These are phyloP conservation scores for Clistopyga incitator DNA, from an alignment of 2,888 invertebrate species.

Conservation along the genomic window DNA sequence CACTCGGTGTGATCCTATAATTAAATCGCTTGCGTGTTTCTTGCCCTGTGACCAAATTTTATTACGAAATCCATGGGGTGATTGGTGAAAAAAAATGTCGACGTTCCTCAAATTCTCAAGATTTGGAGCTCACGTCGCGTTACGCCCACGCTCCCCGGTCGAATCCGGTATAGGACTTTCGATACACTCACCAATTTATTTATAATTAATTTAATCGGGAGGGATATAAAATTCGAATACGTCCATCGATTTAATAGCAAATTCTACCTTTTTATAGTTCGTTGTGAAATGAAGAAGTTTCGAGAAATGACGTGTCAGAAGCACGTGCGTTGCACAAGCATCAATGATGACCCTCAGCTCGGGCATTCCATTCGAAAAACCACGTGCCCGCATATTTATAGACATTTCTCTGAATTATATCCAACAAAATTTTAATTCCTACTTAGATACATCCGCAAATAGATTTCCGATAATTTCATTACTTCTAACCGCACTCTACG, in stretches of 20 bases:
- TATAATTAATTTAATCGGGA: not conserved
- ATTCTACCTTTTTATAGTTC: too few species aligned
- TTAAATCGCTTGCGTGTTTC: not conserved
- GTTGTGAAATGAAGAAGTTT: not conserved
- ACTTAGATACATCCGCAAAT: not conserved
- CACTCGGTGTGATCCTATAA: not conserved
- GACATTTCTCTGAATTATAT: not conserved
- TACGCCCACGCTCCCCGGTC: not conserved
- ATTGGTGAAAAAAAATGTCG: slow-evolving; percentile 9
- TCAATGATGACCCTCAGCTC: not conserved
- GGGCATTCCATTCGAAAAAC: not conserved
- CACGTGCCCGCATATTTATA: not conserved
- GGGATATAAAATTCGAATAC: not conserved
- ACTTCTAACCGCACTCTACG: too few species aligned
- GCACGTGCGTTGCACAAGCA: slow-evolving; percentile 3
- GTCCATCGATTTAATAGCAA: too few species aligned
- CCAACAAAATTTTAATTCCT: not conserved
- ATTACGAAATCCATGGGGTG: not conserved
- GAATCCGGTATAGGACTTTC: not conserved
- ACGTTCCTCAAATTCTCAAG: not conserved
- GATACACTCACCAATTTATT: not conserved
- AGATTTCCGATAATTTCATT: too few species aligned
- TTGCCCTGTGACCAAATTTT: not conserved
- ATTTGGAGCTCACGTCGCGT: not conserved
- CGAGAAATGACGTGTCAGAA: not conserved